Evolutionary conservation across 2,113 vertebrate genomes (phyloP).

Genomic region (Hippocampus zosterae): DNA sequence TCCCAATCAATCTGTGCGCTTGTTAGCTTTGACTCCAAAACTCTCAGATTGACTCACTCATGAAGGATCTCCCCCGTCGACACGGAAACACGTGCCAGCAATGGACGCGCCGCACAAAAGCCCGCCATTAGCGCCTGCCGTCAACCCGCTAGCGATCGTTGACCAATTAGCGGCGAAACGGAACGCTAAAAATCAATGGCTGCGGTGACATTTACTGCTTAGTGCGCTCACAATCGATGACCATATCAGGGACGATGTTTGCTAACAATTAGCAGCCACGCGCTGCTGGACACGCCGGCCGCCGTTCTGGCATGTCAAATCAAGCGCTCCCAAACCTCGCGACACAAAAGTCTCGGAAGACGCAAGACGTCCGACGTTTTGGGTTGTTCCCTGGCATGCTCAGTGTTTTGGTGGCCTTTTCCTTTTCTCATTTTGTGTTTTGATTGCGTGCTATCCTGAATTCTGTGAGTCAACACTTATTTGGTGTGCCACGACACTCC

Average conservation of each 20-base stretch:
- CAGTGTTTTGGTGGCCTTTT: no score
- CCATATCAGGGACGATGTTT: neutral
- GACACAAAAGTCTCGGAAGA: no score
- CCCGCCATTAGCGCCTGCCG: neutral
- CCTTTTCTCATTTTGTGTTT: no score
- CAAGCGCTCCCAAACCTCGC: conserved; percentile 21
- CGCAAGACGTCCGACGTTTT: no score
- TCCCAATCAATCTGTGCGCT: conserved; percentile 24
- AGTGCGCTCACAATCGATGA: neutral
- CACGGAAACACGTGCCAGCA: neutral
- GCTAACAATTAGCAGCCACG: neutral
- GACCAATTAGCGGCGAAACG: neutral
- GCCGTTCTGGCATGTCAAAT: conserved; percentile 30
- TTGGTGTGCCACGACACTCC: no score
- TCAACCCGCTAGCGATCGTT: neutral
- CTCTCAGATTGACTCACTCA: conserved; percentile 14
- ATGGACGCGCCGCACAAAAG: neutral
- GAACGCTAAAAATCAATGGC: neutral
- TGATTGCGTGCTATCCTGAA: no score
- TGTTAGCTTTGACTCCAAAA: conserved; percentile 9
- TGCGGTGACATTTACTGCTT: neutral
- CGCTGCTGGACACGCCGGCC: conserved; percentile 27
- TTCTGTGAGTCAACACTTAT: no score
- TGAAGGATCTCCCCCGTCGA: conserved; percentile 13
- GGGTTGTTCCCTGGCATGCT: no score